Evolutionary conservation across 2,797 vertebrate genomes (phyloP).

Genomic region (Bucorvus abyssinicus): DNA sequence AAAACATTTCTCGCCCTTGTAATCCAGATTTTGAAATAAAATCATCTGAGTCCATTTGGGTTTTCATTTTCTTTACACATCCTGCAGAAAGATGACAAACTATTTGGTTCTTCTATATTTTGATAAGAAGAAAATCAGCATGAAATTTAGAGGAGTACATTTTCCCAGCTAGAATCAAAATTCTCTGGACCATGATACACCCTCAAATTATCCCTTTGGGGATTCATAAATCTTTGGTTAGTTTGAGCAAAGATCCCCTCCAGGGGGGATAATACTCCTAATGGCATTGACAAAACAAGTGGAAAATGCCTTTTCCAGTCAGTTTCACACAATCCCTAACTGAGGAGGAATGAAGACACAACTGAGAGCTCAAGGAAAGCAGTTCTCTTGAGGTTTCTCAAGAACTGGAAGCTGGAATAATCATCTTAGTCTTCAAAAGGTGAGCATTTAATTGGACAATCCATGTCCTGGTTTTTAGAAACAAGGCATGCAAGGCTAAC

Average conservation of each 20-base stretch:
- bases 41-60: neutral
- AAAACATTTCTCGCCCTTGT: neutral
- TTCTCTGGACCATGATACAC: neutral
- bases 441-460: neutral
- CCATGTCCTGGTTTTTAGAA: neutral
- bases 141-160: neutral
- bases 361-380: neutral
- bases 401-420: neutral
- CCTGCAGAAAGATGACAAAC: neutral
- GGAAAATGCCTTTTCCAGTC: neutral
- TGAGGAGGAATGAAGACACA: neutral
- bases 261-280: neutral
- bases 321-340: neutral
- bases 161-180: neutral
- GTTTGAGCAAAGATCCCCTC: neutral
- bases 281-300: conserved; percentile 13
- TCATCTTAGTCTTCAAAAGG: neutral
- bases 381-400: neutral
- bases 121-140: neutral
- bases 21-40: conserved; percentile 5
- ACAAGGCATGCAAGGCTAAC: neutral
- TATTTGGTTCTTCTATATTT: neutral
- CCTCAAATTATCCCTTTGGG: neutral
- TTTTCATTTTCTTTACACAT: neutral
- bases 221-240: conserved; percentile 3